phyloP scores from a whole-genome alignment of 2,888 invertebrate genomes.

The Pteria penguin region DNA sequence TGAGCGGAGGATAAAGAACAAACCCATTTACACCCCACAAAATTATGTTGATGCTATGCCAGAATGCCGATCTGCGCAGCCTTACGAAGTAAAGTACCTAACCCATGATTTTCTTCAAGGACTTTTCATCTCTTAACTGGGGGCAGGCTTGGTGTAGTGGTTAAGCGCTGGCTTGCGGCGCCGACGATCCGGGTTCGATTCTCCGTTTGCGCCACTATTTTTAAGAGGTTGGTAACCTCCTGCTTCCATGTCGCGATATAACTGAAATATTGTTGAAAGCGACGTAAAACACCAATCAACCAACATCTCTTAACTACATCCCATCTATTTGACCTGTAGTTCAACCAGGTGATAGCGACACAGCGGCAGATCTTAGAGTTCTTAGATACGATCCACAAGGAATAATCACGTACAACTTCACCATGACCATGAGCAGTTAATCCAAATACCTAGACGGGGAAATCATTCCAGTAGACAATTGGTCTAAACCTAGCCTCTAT shows the following conservation, averaged over 20 bases:
- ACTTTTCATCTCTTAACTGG: too few species aligned
- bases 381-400: conserved; percentile 28
- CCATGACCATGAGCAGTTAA: conserved; percentile 5
- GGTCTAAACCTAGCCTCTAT: conserved; percentile 17
- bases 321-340: conserved; percentile 25
- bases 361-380: conserved; percentile 39
- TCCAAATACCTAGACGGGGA: conserved; percentile 23
- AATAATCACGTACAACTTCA: conserved; percentile 23
- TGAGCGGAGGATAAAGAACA: conserved; percentile 45
- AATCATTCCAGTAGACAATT: conserved; percentile 7
- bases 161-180: too few species aligned
- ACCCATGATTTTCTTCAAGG: conserved; percentile 36
- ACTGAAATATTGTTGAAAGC: too few species aligned
- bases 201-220: too few species aligned
- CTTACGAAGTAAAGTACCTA: conserved; percentile 22
- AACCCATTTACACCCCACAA: too few species aligned
- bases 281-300: too few species aligned
- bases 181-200: too few species aligned
- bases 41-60: too few species aligned
- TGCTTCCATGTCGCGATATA: too few species aligned
- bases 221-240: too few species aligned
- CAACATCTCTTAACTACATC: conserved; percentile 13
- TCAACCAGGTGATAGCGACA: conserved; percentile 28
- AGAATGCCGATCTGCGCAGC: too few species aligned
- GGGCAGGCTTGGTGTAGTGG: too few species aligned